phyloP scores from a whole-genome alignment of 2,797 vertebrate genomes.

The Lutjanus argentimaculatus region DNA sequence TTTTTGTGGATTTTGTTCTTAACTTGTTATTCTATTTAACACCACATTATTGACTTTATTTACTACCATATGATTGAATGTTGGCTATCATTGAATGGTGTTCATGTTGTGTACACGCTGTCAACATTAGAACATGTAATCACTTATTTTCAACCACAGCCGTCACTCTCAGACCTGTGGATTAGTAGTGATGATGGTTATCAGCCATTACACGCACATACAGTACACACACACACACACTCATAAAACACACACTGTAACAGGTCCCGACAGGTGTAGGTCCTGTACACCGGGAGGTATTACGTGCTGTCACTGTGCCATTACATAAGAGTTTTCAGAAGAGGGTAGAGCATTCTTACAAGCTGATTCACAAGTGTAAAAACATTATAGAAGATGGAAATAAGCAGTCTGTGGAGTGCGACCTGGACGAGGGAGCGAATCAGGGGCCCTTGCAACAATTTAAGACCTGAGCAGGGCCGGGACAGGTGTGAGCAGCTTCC shows the following conservation, averaged over 20 bases:
- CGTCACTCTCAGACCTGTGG: conserved; percentile 43
- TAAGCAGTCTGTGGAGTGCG: conserved; percentile 47
- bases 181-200: conserved; percentile 59
- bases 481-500: conserved; percentile 81
- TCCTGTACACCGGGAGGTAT: conserved; percentile 34
- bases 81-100: neutral
- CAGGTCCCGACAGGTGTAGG: conserved; percentile 61
- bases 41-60: neutral
- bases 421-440: conserved; percentile 38
- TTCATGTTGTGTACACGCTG: conserved; percentile 32
- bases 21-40: neutral
- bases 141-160: conserved; percentile 43
- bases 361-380: conserved; percentile 77
- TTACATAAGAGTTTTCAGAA: conserved; percentile 73
- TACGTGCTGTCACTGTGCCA: conserved; percentile 54
- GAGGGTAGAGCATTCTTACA: conserved; percentile 67
- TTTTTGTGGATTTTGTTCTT: too few species aligned
- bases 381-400: conserved; percentile 72
- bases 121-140: conserved; percentile 56
- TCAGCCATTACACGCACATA: conserved; percentile 35
- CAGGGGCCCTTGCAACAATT: conserved; percentile 63
- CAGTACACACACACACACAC: conserved; percentile 10
- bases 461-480: conserved; percentile 36
- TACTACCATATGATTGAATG: too few species aligned
- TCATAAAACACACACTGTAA: conserved; percentile 29